phyloP scores from a whole-genome alignment of 2,797 vertebrate species.

The Enteromius radiatus region DNA sequence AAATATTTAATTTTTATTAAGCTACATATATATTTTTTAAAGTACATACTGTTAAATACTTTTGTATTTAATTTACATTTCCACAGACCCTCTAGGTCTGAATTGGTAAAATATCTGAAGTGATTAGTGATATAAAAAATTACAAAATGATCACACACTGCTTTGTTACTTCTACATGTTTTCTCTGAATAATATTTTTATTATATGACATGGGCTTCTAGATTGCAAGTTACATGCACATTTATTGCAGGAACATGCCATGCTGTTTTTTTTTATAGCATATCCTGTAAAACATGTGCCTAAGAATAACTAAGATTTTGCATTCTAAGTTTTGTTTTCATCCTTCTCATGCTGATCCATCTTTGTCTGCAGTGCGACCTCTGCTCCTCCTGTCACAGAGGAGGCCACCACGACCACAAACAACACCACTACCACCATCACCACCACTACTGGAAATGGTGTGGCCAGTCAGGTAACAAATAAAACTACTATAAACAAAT shows the following conservation, averaged over 20 bases:
- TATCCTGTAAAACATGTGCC: not conserved
- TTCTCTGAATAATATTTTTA: not conserved
- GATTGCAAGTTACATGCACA: not conserved
- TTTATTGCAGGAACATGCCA: not conserved
- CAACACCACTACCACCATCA: constrained; percentile 17
- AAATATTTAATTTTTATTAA: too few relatives aligned
- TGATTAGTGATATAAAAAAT: not conserved
- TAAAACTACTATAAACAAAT: not conserved
- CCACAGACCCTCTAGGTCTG: not conserved
- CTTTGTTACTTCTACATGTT: not conserved
- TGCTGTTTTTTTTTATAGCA: not conserved
- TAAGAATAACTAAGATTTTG: too few relatives aligned
- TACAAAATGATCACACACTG: not conserved
- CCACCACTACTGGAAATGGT: constrained; percentile 82
- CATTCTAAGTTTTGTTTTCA: not conserved
- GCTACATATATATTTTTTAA: not conserved
- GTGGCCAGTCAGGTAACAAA: constrained; percentile 85
- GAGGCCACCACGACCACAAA: constrained; percentile 70
- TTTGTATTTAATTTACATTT: too few relatives aligned
- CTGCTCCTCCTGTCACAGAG: constrained; percentile 79
- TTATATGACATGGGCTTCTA: not conserved
- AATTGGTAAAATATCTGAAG: not conserved
- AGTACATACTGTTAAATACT: not conserved
- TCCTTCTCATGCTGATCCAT: not conserved
- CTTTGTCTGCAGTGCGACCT: constrained; percentile 61